Evolutionary conservation across 2,113 vertebrate species (phyloP).

Genomic region (Helogale parvula): DNA sequence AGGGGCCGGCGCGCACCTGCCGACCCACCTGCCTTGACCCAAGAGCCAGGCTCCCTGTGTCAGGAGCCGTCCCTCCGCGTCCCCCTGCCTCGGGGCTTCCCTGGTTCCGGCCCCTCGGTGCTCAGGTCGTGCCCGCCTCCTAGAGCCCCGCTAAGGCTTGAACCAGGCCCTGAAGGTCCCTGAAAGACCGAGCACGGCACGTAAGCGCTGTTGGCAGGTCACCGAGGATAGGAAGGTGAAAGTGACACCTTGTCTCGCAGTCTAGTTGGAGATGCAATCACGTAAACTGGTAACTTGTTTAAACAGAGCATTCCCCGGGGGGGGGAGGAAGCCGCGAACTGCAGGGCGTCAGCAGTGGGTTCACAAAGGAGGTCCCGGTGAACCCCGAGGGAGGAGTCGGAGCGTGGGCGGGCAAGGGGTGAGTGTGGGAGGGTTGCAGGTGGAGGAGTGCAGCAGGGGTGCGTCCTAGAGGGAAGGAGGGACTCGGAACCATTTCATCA

Average conservation of each 20-base stretch:
- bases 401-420: not conserved
- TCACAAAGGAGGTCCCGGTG: not conserved
- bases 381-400: not conserved
- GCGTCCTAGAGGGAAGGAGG: not conserved
- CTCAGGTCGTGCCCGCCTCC: not conserved
- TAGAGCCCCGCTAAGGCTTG: not conserved
- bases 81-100: not conserved
- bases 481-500: not conserved
- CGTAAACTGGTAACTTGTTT: not conserved
- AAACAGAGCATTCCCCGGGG: not conserved
- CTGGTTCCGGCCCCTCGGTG: not conserved
- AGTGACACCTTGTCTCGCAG: not conserved
- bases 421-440: not conserved
- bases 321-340: not conserved
- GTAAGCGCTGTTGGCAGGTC: not conserved
- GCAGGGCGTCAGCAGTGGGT: not conserved
- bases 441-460: not conserved
- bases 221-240: too few relatives aligned
- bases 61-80: not conserved
- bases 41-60: not conserved
- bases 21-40: not conserved
- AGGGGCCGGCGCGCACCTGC: not conserved
- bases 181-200: not conserved
- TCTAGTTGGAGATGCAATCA: not conserved
- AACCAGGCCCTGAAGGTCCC: not conserved